Base-by-base conservation (phyloP, 2,888 invertebrate genomes). In the Trissolcus brochymenae region DNA sequence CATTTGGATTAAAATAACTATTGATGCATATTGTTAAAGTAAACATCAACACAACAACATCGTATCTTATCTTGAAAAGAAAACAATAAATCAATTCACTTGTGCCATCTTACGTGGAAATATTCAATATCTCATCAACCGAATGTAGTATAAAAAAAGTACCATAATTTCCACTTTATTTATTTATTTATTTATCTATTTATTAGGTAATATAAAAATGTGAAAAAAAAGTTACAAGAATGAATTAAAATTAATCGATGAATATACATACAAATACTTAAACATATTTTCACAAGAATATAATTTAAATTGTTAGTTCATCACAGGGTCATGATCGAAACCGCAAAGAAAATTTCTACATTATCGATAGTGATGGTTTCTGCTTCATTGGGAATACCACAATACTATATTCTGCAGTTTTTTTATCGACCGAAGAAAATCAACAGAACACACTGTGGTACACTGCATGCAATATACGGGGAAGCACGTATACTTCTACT, bases 341-440 rank as follows among this genome's bases (percentile, higher is more conserved):
- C 19, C 46, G 4, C 13, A 55, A 11, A 49, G n/a, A 50, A 46
- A 71, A 61, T 76, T 76, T 71, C 76, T 76, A 76, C 71, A 43
- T 76, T 76, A 76, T 76, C 76, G 62, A 61, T 76, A 40, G 61
- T n/a, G 60, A 4, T 56, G 46, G 29, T 55, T 76, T 65, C 49
- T 55, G 29, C 59, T 72, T 76, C 56, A 76, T 66, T 67, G 51
- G 61, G 64, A 76, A 49, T 29, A n/a, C 51, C 25, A 21, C 25
- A 19, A 21, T 35, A 35, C 43, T n/a, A 25, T 17, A 59, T 49
- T 53, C 1, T 29, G 54, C 40, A 61, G 19, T 49, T 61, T 57
- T n/a, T 71, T 71, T 76, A 76, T 76, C 76, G 76, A 76, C 76
- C 54, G 76, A 76, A 72, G 76, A 66, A 76, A 62, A 72, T 62